Conservation (phyloP, 2,888 invertebrate species). For the Scaptodrosophila latifasciaeformis region DNA sequence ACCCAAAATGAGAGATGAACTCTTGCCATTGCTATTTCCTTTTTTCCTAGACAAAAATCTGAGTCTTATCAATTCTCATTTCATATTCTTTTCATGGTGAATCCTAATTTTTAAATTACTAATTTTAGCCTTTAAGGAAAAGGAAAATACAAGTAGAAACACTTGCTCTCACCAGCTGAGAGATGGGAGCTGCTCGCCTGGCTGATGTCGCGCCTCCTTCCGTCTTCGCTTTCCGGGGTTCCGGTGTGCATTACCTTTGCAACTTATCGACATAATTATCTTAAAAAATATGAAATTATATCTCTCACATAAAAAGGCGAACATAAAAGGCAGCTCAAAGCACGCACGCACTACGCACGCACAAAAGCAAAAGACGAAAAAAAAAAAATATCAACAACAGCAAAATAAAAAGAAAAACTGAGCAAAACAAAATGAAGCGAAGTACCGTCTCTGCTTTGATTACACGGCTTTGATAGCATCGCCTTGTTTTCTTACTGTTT, state of each 20-base stretch:
- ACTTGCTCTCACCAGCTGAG: too few species aligned
- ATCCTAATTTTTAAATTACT: too few species aligned
- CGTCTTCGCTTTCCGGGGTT: too few species aligned
- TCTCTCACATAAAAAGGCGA: constrained; percentile 35
- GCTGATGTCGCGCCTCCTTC: too few species aligned
- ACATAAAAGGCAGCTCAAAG: neutral
- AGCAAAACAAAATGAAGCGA: constrained; percentile 22
- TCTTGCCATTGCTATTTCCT: too few species aligned
- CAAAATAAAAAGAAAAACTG: neutral
- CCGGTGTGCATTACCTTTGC: constrained; percentile 53
- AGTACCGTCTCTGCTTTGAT: constrained; percentile 35
- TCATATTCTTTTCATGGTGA: too few species aligned
- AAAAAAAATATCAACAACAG: constrained; percentile 6
- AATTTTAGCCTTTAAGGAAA: too few species aligned
- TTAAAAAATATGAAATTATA: constrained; percentile 68
- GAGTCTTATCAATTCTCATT: too few species aligned
- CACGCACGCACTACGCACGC: neutral
- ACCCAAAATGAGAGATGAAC: too few species aligned
- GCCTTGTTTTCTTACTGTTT: constrained; percentile 13
- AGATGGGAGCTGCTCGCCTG: too few species aligned
- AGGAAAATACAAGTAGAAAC: too few species aligned
- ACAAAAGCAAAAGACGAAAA: constrained; percentile 1
- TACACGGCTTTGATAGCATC: constrained; percentile 55
- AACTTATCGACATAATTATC: constrained; percentile 69
- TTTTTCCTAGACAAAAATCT: too few species aligned